These are phyloP conservation scores for Parauchenoglanis punctatus DNA, from an alignment of 2,797 vertebrate genomes.

Conservation along the genomic window DNA sequence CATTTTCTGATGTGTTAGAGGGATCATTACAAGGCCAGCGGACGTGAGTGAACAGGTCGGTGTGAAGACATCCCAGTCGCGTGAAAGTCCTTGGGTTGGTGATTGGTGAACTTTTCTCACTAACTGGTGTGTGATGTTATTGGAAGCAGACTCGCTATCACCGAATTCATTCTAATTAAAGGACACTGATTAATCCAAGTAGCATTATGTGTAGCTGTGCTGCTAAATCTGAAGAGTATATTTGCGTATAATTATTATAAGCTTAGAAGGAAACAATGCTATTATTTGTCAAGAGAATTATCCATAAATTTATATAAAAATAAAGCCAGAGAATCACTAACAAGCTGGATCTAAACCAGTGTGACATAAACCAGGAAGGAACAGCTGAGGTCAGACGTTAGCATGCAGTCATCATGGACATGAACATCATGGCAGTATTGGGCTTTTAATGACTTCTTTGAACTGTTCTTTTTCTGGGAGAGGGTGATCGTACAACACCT, in stretches of 20 bases:
- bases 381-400: too few species aligned
- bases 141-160: not conserved
- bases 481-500: too few species aligned
- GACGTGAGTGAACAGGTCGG: not conserved
- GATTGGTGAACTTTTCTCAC: not conserved
- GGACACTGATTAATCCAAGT: not conserved
- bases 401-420: too few species aligned
- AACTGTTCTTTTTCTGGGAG: too few species aligned
- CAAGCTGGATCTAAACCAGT: not conserved
- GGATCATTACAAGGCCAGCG: too few species aligned
- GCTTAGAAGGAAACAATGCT: not conserved
- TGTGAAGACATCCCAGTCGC: not conserved
- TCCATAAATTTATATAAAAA: too few species aligned
- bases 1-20: too few species aligned
- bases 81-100: too few species aligned
- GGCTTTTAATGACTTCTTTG: too few species aligned
- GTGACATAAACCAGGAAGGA: too few species aligned
- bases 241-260: not conserved
- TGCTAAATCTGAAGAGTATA: not conserved
- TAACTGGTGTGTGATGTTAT: not conserved
- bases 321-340: not conserved
- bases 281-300: not conserved
- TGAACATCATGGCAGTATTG: too few species aligned
- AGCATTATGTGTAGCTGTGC: not conserved
- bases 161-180: not conserved